Conservation (phyloP, 2,113 vertebrate genomes). For the Romanogobio albipinnatus region DNA sequence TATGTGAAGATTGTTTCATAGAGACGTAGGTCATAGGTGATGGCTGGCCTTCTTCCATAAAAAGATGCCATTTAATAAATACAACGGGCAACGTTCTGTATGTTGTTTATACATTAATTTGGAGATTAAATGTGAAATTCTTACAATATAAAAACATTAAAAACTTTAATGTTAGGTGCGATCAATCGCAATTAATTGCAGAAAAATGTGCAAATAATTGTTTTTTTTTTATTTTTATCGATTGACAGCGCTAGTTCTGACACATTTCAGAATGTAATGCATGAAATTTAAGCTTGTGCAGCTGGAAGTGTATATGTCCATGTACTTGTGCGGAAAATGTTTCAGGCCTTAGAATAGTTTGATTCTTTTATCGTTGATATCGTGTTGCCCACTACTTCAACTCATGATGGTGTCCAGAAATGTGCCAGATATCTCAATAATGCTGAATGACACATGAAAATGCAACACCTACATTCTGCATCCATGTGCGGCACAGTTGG, state of each 20-base stretch:
- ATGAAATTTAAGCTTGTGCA: background rate
- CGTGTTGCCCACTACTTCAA: background rate
- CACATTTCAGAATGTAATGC: conserved; percentile 2
- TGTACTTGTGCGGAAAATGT: background rate
- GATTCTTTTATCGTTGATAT: background rate
- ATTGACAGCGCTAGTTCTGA: background rate
- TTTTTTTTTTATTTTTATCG: too few species aligned
- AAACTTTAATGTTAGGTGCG: too few species aligned
- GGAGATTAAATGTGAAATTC: too few species aligned
- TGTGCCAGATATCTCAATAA: conserved; percentile 40
- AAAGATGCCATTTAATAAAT: too few species aligned
- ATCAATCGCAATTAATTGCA: too few species aligned
- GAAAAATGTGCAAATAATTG: too few species aligned
- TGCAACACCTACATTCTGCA: conserved; percentile 33
- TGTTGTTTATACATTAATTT: too few species aligned
- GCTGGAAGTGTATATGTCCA: background rate
- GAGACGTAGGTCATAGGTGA: too few species aligned
- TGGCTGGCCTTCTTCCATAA: too few species aligned
- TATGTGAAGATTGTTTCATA: too few species aligned
- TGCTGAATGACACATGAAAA: conserved; percentile 51
- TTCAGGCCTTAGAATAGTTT: background rate
- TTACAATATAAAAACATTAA: too few species aligned
- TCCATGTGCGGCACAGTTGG: conserved; percentile 27
- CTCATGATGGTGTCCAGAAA: background rate
- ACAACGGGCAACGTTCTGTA: too few species aligned